phyloP scores from a whole-genome alignment of 2,113 vertebrate genomes.

The Oncorhynchus tshawytscha region DNA sequence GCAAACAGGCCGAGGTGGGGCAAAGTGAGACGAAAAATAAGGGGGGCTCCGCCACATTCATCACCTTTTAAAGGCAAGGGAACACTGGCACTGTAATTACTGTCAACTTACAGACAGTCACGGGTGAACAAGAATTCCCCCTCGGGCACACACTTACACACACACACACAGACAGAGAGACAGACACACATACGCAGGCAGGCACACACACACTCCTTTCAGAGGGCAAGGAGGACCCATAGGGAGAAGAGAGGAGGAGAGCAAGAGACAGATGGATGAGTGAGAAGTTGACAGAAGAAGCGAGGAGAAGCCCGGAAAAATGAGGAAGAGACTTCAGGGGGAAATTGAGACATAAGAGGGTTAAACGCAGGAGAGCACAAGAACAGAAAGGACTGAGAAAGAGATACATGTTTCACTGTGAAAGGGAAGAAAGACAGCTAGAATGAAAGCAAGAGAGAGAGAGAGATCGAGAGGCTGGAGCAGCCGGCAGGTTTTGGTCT shows the following conservation, averaged over 20 bases:
- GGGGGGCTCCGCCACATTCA: constrained; percentile 43
- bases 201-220: not conserved
- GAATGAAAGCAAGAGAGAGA: not conserved
- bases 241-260: not conserved
- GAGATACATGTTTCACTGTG: not conserved
- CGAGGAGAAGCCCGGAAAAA: not conserved
- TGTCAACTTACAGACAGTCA: constrained; percentile 33
- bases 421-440: not conserved
- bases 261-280: not conserved
- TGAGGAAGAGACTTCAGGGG: not conserved
- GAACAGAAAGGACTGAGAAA: too few species aligned
- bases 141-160: constrained; percentile 34
- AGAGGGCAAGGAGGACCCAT: not conserved
- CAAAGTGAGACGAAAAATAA: constrained; percentile 29
- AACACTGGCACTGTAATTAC: constrained; percentile 31
- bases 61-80: constrained; percentile 59
- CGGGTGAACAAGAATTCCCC: constrained; percentile 21
- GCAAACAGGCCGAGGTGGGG: constrained; percentile 40
- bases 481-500: not conserved
- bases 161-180: constrained; percentile 10
- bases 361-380: too few species aligned
- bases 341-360: not conserved
- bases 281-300: not conserved
- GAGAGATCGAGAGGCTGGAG: not conserved
- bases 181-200: not conserved